Evolutionary conservation across 1,140 invertebrate species (phyloP).

Genomic region (Microplitis mediator): DNA sequence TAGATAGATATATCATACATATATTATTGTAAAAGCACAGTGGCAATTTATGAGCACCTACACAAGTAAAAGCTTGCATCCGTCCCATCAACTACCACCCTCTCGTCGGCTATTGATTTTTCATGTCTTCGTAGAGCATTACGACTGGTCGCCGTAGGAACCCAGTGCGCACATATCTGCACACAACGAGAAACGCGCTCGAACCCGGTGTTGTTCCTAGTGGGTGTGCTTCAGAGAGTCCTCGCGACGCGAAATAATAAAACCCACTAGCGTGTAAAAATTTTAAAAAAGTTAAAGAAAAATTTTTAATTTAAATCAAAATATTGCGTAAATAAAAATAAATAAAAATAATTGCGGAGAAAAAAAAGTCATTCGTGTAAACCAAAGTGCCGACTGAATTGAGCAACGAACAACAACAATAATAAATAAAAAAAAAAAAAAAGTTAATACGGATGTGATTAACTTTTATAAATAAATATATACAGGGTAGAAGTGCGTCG

Average conservation of each 20-base stretch:
- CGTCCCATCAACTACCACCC: conserved; percentile 1
- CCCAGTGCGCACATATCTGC: conserved; percentile 11
- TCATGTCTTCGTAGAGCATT: background rate
- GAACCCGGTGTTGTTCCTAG: conserved; percentile 1
- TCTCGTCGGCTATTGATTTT: conserved; percentile 10
- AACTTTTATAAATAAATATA: background rate
- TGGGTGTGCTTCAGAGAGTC: background rate
- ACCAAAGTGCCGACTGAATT: too few species aligned
- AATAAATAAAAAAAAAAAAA: background rate
- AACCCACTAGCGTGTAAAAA: background rate
- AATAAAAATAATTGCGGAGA: too few species aligned
- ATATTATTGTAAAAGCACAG: conserved; percentile 13
- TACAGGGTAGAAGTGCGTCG: conserved; percentile 5
- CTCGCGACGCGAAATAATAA: conserved; percentile 1
- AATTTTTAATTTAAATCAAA: too few species aligned
- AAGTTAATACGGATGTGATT: background rate
- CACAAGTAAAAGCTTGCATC: background rate
- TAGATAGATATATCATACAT: background rate
- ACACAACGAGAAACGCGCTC: background rate
- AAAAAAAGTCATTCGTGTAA: too few species aligned
- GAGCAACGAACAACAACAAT: too few species aligned
- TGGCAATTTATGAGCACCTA: background rate
- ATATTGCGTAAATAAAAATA: too few species aligned
- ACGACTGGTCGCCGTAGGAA: background rate
- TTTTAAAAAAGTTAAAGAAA: too few species aligned